phyloP scores from a whole-genome alignment of 2,888 invertebrate species.

The Fissipunctia ypsillon region DNA sequence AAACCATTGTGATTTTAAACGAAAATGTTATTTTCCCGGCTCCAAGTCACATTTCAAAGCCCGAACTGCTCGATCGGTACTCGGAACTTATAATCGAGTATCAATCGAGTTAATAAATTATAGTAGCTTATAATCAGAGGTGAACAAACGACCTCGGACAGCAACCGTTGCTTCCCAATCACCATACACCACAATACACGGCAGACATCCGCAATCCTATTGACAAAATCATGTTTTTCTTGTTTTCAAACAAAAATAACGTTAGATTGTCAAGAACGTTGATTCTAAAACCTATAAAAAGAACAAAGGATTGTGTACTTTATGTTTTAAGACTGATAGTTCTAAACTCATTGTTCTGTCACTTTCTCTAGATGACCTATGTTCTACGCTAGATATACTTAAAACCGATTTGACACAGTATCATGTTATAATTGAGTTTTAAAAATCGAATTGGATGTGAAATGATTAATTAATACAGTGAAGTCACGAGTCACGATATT shows the following conservation, averaged over 20 bases:
- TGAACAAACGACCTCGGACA: constrained; percentile 84
- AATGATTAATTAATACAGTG: constrained; percentile 48
- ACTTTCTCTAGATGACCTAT: constrained; percentile 56
- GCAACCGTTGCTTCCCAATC: constrained; percentile 79
- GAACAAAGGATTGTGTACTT: constrained; percentile 39
- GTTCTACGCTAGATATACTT: constrained; percentile 46
- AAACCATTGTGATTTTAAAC: neutral
- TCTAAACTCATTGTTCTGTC: constrained; percentile 14
- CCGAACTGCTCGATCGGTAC: constrained; percentile 1
- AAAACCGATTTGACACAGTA: constrained; percentile 64
- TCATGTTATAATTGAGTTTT: constrained; percentile 60
- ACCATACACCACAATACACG: constrained; percentile 72
- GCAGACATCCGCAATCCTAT: constrained; percentile 80
- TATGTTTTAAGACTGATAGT: constrained; percentile 14
- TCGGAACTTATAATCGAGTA: constrained; percentile 19
- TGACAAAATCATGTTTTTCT: constrained; percentile 78
- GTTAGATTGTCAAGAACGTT: constrained; percentile 61
- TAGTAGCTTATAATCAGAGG: constrained; percentile 66
- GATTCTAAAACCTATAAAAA: constrained; percentile 24
- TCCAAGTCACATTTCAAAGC: neutral
- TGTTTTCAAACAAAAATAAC: constrained; percentile 74
- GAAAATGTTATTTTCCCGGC: too few species aligned
- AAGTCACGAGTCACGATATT: constrained; percentile 46
- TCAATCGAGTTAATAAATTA: constrained; percentile 42
- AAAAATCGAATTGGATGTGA: constrained; percentile 45